A percentile compares a stretch with the other conserved stretches of the same genome.
phyloP scores from a whole-genome alignment of 1,140 invertebrate genomes.

The Lineus longissimus region DNA sequence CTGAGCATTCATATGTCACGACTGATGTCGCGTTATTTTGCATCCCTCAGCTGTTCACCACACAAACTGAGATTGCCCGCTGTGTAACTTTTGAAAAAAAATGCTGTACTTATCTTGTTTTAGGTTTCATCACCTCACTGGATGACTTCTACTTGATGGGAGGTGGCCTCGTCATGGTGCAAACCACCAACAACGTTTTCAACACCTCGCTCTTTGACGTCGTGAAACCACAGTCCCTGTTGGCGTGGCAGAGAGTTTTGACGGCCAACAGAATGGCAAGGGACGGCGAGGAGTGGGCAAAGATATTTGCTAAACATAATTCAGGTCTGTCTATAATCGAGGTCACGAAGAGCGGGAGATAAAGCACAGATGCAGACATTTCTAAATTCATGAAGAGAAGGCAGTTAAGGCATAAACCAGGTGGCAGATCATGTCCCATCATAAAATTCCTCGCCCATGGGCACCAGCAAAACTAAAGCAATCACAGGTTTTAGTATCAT shows the following conservation, averaged over 20 bases:
- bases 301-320: constrained; percentile 36
- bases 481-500: too few relatives aligned
- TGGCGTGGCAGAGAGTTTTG: constrained; percentile 47
- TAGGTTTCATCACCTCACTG: constrained; percentile 48
- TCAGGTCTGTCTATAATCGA: constrained; percentile 31
- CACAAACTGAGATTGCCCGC: too few relatives aligned
- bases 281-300: constrained; percentile 40
- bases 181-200: constrained; percentile 50
- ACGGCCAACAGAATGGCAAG: constrained; percentile 48
- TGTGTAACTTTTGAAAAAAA: too few relatives aligned
- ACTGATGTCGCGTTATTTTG: too few relatives aligned
- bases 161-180: constrained; percentile 45
- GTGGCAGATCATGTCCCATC: too few relatives aligned
- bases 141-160: constrained; percentile 51
- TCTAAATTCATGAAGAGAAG: too few relatives aligned
- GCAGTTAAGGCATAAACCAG: too few relatives aligned
- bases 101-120: too few relatives aligned
- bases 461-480: too few relatives aligned
- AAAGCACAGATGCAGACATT: background rate
- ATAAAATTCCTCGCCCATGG: too few relatives aligned
- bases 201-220: constrained; percentile 38
- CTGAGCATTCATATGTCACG: too few relatives aligned
- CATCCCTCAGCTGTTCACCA: too few relatives aligned
- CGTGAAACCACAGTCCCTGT: constrained; percentile 36
- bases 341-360: background rate